Percentiles rank a stretch among this genome's conserved stretches.
Conservation (phyloP, 2,113 vertebrate species). For the Phalacrocorax brasilianus region DNA sequence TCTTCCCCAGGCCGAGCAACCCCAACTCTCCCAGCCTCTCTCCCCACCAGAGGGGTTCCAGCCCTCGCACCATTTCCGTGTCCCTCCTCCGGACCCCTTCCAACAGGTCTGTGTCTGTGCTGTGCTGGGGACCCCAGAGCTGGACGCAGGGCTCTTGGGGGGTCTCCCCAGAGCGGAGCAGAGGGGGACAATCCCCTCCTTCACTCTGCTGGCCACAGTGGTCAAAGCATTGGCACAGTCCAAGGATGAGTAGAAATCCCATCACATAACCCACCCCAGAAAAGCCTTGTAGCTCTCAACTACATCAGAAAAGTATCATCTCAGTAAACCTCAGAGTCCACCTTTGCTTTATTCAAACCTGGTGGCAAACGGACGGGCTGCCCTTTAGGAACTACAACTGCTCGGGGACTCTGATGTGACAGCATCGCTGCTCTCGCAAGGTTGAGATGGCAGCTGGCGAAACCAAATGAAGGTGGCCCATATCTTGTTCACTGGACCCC, state of each 20-base stretch:
- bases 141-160: background rate
- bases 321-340: background rate
- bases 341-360: background rate
- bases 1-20: background rate
- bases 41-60: background rate
- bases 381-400: background rate
- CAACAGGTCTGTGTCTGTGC: background rate
- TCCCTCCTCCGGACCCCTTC: background rate
- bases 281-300: background rate
- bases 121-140: rapidly evolving
- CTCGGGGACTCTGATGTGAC: background rate
- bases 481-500: background rate
- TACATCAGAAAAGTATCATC: background rate
- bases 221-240: background rate
- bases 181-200: background rate
- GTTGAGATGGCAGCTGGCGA: background rate
- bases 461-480: background rate
- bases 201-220: rapidly evolving
- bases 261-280: background rate
- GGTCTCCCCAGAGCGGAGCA: rapidly evolving
- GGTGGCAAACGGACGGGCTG: background rate
- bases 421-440: background rate
- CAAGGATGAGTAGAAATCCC: background rate
- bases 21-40: background rate
- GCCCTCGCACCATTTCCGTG: rapidly evolving